These are phyloP conservation scores for Rhinogobius similis DNA, from an alignment of 2,113 vertebrate genomes.

Conservation along the genomic window DNA sequence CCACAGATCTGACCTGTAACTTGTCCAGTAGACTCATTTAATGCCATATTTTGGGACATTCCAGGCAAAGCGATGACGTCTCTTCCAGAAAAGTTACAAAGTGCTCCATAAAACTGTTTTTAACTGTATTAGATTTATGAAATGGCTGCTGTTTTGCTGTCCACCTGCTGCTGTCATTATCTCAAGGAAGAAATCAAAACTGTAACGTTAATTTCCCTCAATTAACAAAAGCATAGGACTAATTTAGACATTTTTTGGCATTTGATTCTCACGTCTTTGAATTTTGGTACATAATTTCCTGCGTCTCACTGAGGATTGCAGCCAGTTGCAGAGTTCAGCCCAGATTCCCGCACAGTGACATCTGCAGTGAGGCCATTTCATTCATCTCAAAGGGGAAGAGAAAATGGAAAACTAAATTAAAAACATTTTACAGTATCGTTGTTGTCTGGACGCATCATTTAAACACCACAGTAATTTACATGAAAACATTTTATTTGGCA, in stretches of 20 bases:
- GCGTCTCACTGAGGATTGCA: constrained; percentile 10
- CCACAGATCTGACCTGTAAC: not conserved
- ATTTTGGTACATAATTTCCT: constrained; percentile 49
- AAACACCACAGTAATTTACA: not conserved
- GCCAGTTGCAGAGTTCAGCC: constrained; percentile 31
- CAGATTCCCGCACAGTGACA: constrained; percentile 63
- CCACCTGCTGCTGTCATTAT: constrained; percentile 47
- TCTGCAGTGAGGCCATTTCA: constrained; percentile 68
- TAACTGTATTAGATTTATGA: constrained; percentile 37
- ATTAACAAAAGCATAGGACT: constrained; percentile 13
- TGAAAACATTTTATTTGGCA: constrained; percentile 51
- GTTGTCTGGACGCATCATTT: constrained; percentile 18
- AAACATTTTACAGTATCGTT: constrained; percentile 80
- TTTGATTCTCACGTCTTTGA: constrained; percentile 37
- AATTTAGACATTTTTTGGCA: constrained; percentile 35
- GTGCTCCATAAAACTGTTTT: constrained; percentile 5
- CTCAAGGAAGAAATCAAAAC: constrained; percentile 15
- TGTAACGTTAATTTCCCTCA: constrained; percentile 14
- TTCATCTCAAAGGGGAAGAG: constrained; percentile 70
- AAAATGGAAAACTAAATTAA: constrained; percentile 68
- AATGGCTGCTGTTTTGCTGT: constrained; percentile 40
- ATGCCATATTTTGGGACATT: not conserved
- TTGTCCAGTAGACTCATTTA: not conserved
- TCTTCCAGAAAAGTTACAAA: not conserved
- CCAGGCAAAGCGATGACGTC: not conserved